Base-by-base conservation (phyloP, 2,888 invertebrate genomes). In the Zhengitettix transpicula region DNA sequence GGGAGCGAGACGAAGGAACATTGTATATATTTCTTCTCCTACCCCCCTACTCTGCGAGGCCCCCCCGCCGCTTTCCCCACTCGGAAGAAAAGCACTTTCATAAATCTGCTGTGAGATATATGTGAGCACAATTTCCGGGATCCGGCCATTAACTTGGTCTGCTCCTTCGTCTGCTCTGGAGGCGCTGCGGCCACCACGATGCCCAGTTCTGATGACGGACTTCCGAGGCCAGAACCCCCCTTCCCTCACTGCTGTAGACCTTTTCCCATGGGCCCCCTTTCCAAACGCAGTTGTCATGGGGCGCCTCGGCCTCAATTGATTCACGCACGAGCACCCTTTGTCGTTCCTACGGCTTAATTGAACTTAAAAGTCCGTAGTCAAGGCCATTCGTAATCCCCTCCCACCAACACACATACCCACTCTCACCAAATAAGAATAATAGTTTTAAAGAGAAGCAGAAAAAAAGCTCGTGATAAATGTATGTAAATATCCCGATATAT, bases 51-150 rank as follows among this genome's bases (percentile, higher is more conserved):
- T 51, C 52, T 55, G 42, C 64, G 64, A 63, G 58, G 62, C 64
- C 63, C 64, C 65, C 66, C 64, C 47, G 15, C 69, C 70, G 71
- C 72, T 73, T 73, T 73, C 72, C 73, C 72, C 72, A 72, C 73
- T 72, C 71, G 72, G 73, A 73, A 79, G 79, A 80, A 76, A 79
- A 78, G 85, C 84, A 84, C 85, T 87, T 87, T 87, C 86, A 87
- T 87, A 87, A 87, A 87, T 87, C 87, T 86, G 85, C 84, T 80
- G 79, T 80, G 82, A 86, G 85, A 87, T 87, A 86, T 86, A 86
- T 85, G 85, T 84, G 85, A 83, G 85, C 85, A 85, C 85, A 86
- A 86, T 86, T 86, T 86, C 86, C 86, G 83, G 85, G 85, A 85
- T 85, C 85, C 85, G 85, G 85, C 86, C 86, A 85, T 86, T 86